phyloP scores from a whole-genome alignment of 2,888 invertebrate genomes.

The Xanthorhoe spadicearia region DNA sequence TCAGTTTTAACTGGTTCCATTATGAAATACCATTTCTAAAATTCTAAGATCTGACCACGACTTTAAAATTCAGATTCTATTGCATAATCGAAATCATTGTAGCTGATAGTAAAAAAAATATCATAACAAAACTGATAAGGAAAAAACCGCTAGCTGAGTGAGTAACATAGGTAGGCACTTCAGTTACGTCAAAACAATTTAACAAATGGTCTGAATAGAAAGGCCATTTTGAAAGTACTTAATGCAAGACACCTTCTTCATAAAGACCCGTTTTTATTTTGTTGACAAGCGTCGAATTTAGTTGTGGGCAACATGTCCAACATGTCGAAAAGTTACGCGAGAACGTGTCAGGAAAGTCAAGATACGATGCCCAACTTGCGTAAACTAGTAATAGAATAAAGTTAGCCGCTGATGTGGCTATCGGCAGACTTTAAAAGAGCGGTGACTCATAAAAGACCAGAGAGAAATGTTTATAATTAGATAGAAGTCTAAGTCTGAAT shows the following conservation, averaged over 20 bases:
- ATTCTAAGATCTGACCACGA: too few species aligned
- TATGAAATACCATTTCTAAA: too few species aligned
- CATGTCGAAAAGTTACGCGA: constrained; percentile 62
- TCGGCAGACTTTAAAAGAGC: neutral
- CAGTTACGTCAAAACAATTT: neutral
- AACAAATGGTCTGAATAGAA: constrained; percentile 7
- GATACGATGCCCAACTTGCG: constrained; percentile 57
- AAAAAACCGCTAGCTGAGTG: neutral
- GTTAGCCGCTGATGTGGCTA: constrained; percentile 50
- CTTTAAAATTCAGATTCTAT: too few species aligned
- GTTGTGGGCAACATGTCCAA: constrained; percentile 62
- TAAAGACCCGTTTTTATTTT: constrained; percentile 49
- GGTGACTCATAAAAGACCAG: neutral
- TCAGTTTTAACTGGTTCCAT: too few species aligned
- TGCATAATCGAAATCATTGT: too few species aligned
- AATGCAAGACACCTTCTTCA: constrained; percentile 36
- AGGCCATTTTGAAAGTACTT: constrained; percentile 8
- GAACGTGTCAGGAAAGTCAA: constrained; percentile 66
- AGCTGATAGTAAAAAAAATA: too few species aligned
- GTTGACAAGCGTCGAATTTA: constrained; percentile 64
- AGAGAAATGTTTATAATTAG: too few species aligned
- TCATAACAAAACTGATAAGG: too few species aligned
- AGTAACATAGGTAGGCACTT: neutral
- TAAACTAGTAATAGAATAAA: constrained; percentile 70
- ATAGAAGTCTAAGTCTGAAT: too few species aligned